Base-by-base conservation (phyloP, 2,888 invertebrate species). In the Lithophane ornitopus region DNA sequence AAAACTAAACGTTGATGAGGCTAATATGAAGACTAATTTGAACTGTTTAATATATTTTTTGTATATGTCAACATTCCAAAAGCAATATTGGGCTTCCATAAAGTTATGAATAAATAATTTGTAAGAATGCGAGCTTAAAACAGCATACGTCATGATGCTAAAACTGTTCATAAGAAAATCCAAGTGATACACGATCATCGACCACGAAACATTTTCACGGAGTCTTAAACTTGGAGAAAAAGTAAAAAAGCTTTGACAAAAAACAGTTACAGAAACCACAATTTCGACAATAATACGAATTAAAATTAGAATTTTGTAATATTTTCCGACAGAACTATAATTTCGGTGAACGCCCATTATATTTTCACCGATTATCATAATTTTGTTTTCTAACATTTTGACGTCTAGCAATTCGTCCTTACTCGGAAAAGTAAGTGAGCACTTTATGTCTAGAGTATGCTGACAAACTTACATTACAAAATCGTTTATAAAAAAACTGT, bases 301-400 rank as follows among this genome's bases (percentile, higher is more conserved):
- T 73, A 77, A 26, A 44, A 66, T 61, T 2, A 72, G 12, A 26
- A 63, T 41, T 54, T 77, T 82, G 1, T 12, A 0, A 28, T 16
- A n/a, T 54, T 39, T 82, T 34, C 52, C 56, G n/a, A 58, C 12
- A 34, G n/a, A 46, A 52, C 16, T 52, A 52, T 58, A 78, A 66
- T 78, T 82, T 71, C 63, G 79, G 22, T 79, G 14, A n/a, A 78
- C 56, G 28, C 62, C 78, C 62, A 70, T 63, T 28, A 70, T 56
- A n/a, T 49, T 77, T 79, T 77, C 79, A 52, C 44, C 22, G 8
- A 2, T 78, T n/a, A 22, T 34, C 12, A 78, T 69, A 9, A 61
- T 26, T 26, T 78, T n/a, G 2, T n/a, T 34, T 19, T n/a, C 52
- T n/a, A 52, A 9, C 11, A n/a, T n/a, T 52, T 52, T n/a, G 11